Evolutionary conservation across 2,888 invertebrate genomes (phyloP).

Genomic region (Lithophane socia): DNA sequence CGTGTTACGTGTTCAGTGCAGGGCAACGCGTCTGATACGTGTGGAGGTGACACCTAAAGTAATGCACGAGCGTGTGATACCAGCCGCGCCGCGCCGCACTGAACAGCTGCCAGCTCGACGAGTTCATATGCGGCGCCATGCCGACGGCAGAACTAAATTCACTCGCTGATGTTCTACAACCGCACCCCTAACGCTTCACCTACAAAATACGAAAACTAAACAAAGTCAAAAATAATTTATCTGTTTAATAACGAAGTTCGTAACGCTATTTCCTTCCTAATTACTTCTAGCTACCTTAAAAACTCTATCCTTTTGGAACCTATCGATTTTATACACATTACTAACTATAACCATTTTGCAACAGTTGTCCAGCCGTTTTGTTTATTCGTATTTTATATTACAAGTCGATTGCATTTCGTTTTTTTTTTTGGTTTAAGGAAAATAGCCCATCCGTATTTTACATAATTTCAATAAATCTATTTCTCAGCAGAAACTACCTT

Average conservation of each 20-base stretch:
- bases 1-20: not conserved
- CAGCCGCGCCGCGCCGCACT: not conserved
- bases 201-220: slow-evolving; percentile 76
- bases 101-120: slow-evolving; percentile 18
- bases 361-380: slow-evolving; percentile 59
- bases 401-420: slow-evolving; percentile 61
- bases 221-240: slow-evolving; percentile 79
- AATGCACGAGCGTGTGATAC: not conserved
- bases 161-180: slow-evolving; percentile 44
- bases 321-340: slow-evolving; percentile 72
- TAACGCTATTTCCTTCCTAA: slow-evolving; percentile 82
- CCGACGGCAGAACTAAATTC: slow-evolving; percentile 35
- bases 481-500: slow-evolving; percentile 63
- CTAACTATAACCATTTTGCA: slow-evolving; percentile 62
- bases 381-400: slow-evolving; percentile 63
- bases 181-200: slow-evolving; percentile 63
- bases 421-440: slow-evolving; percentile 62
- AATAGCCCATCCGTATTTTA: slow-evolving; percentile 61
- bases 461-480: slow-evolving; percentile 54
- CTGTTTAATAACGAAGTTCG: slow-evolving; percentile 77
- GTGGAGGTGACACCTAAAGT: not conserved
- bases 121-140: slow-evolving; percentile 25
- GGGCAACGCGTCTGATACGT: slow-evolving; percentile 6
- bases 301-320: slow-evolving; percentile 76
- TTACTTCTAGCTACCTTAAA: slow-evolving; percentile 85